These are phyloP conservation scores for Caenorhabditis latens DNA, from an alignment of 1,140 invertebrate species.

Conservation along the genomic window DNA sequence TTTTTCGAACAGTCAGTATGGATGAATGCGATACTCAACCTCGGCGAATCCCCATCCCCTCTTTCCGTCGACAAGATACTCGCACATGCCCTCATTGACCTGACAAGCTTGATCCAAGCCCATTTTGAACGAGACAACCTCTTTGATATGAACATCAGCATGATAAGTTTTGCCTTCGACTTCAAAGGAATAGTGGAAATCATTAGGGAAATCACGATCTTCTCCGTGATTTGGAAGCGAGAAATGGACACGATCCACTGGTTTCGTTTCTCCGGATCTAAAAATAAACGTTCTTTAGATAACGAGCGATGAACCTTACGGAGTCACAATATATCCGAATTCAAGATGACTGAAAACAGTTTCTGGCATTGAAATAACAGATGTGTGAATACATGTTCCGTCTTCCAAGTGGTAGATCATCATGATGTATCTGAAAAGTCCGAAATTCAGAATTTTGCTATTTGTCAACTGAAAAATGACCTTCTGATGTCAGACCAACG, in stretches of 20 bases:
- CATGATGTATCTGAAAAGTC: conserved; percentile 71
- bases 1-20: conserved; percentile 63
- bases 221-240: conserved; percentile 70
- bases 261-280: conserved; percentile 67
- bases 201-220: conserved; percentile 69
- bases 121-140: conserved; percentile 70
- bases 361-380: conserved; percentile 73
- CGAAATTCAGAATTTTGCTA: too few species aligned
- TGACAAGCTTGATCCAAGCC: conserved; percentile 57
- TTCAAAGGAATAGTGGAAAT: conserved; percentile 69
- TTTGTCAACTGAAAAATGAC: neutral
- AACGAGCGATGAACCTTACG: conserved; percentile 62
- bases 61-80: conserved; percentile 69
- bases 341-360: conserved; percentile 71
- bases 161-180: conserved; percentile 59
- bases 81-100: conserved; percentile 70
- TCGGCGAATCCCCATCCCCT: conserved; percentile 71
- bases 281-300: conserved; percentile 44
- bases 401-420: conserved; percentile 74
- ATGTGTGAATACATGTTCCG: conserved; percentile 75
- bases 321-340: conserved; percentile 72
- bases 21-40: conserved; percentile 70
- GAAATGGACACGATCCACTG: conserved; percentile 70
- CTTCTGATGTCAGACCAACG: conserved; percentile 70
- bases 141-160: conserved; percentile 66